Evolutionary conservation across 2,888 invertebrate species (phyloP).

Genomic region (Athalia rosae): DNA sequence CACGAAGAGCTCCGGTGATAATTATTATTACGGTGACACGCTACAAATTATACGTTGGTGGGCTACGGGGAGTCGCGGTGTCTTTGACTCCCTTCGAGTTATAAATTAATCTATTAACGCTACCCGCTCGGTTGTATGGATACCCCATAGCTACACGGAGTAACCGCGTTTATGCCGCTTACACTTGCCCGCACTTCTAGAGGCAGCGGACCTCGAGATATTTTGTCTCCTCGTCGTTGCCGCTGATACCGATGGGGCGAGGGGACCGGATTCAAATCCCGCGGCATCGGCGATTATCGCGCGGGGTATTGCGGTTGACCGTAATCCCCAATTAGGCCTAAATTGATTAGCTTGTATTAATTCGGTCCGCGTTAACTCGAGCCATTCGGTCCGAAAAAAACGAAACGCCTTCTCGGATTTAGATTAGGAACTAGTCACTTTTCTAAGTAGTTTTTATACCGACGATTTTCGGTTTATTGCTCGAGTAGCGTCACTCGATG

Average conservation of each 20-base stretch:
- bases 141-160: constrained; percentile 38
- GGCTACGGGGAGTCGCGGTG: constrained; percentile 61
- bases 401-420: constrained; percentile 35
- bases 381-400: constrained; percentile 20
- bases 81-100: constrained; percentile 70
- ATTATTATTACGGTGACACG: constrained; percentile 68
- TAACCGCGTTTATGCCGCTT: neutral
- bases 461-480: neutral
- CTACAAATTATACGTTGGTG: constrained; percentile 68
- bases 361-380: constrained; percentile 50
- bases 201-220: neutral
- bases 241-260: neutral
- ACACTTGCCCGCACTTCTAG: neutral
- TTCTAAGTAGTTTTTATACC: constrained; percentile 24
- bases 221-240: too few relatives aligned
- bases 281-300: too few relatives aligned
- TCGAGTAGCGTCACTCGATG: neutral
- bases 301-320: constrained; percentile 53
- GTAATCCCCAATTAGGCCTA: constrained; percentile 71
- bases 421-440: constrained; percentile 42
- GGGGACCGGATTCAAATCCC: neutral
- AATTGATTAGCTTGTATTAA: constrained; percentile 71
- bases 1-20: constrained; percentile 57
- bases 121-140: constrained; percentile 51
- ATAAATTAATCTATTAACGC: constrained; percentile 73